Conservation (phyloP, 2,113 vertebrate species). For the Machaerirhynchus nigripectus region DNA sequence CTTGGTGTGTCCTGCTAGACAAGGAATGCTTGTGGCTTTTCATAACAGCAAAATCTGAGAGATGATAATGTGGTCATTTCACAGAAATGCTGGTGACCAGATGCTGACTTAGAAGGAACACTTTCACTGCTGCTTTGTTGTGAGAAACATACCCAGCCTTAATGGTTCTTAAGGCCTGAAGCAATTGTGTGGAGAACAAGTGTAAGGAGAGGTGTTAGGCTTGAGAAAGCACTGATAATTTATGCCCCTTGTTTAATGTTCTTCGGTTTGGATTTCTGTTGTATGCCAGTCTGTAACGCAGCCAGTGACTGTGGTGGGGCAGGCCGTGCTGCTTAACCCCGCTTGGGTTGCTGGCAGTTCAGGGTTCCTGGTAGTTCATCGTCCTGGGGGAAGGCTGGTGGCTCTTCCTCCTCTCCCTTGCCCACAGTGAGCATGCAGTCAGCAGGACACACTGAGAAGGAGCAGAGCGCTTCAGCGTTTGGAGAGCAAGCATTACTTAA, state of each 20-base stretch:
- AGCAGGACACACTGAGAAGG: too few species aligned
- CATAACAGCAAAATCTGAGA: neutral
- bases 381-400: fast-evolving
- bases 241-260: neutral
- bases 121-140: neutral
- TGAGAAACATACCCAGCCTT: neutral
- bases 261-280: neutral
- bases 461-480: neutral
- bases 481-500: neutral
- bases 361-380: fast-evolving
- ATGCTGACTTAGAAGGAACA: neutral
- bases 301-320: neutral
- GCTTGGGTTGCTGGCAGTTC: neutral
- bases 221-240: neutral
- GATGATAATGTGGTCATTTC: neutral
- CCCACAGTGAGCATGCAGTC: fast-evolving
- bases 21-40: neutral
- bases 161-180: neutral
- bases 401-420: neutral
- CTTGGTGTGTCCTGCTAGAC: neutral
- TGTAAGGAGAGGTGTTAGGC: neutral
- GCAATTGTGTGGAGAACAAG: neutral
- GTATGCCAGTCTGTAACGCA: fast-evolving
- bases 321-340: fast-evolving
- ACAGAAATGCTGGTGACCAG: neutral